phyloP scores from a whole-genome alignment of 2,113 vertebrate genomes.

The Alectura lathami region DNA sequence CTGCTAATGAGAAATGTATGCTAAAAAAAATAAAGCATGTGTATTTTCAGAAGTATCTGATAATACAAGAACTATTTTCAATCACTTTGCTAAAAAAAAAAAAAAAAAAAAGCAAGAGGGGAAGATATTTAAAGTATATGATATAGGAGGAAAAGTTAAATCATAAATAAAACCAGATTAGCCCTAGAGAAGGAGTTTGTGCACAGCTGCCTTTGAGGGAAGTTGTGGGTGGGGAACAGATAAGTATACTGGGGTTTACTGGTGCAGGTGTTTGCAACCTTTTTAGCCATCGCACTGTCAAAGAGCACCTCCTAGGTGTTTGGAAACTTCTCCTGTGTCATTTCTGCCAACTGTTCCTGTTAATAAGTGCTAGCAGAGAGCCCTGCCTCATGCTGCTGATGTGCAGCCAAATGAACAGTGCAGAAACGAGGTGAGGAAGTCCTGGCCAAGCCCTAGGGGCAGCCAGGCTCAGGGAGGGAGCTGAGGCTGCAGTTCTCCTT shows the following conservation, averaged over 20 bases:
- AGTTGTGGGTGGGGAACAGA: background rate
- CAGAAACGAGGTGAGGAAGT: background rate
- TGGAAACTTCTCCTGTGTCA: background rate
- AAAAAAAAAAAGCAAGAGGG: background rate
- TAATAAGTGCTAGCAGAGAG: background rate
- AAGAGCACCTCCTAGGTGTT: background rate
- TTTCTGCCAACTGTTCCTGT: background rate
- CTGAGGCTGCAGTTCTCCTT: background rate
- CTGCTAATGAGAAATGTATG: background rate
- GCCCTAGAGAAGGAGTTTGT: background rate
- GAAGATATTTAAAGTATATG: background rate
- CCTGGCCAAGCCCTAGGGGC: background rate
- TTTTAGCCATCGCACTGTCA: background rate
- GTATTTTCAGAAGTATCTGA: background rate
- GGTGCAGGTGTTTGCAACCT: background rate
- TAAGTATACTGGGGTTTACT: background rate
- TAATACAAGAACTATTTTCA: background rate
- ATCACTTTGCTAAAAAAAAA: background rate
- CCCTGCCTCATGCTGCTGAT: background rate
- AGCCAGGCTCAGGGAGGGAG: background rate
- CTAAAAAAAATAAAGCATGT: background rate
- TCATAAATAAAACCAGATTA: background rate
- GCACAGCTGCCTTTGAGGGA: background rate
- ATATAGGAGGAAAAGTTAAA: background rate
- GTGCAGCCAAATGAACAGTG: background rate